phyloP scores from a whole-genome alignment of 2,113 vertebrate species.

The Orycteropus afer region DNA sequence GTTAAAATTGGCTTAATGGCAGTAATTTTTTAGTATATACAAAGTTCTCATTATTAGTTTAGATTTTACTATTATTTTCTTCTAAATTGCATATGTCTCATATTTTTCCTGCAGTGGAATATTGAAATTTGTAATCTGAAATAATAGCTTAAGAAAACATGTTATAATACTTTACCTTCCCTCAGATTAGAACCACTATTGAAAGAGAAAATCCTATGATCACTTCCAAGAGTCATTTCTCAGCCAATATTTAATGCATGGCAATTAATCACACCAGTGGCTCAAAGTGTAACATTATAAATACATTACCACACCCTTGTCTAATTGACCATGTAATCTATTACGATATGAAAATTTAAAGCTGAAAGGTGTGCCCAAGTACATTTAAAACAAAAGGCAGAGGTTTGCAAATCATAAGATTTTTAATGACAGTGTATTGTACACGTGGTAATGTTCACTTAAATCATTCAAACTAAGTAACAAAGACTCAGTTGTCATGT shows the following conservation, averaged over 20 bases:
- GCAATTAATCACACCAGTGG: constrained; percentile 59
- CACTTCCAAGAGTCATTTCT: constrained; percentile 39
- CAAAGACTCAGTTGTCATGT: not conserved
- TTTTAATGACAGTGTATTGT: not conserved
- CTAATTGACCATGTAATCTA: constrained; percentile 73
- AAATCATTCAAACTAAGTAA: not conserved
- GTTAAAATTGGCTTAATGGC: too few species aligned
- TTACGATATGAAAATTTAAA: constrained; percentile 65
- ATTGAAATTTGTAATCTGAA: not conserved
- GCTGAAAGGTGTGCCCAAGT: constrained; percentile 46
- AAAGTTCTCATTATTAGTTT: not conserved
- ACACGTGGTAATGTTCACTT: not conserved
- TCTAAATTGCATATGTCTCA: not conserved
- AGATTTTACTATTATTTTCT: not conserved
- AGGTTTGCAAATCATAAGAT: not conserved
- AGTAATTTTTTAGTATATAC: not conserved
- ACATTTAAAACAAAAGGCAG: constrained; percentile 3
- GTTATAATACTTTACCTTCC: not conserved
- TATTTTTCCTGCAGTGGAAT: not conserved
- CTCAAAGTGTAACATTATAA: constrained; percentile 67
- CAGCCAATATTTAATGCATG: constrained; percentile 65
- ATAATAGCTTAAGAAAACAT: not conserved
- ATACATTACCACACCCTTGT: constrained; percentile 62
- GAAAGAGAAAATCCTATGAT: constrained; percentile 51
- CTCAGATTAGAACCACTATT: not conserved